Conservation (phyloP, 1,140 invertebrate species). For the Watersipora subatra region DNA sequence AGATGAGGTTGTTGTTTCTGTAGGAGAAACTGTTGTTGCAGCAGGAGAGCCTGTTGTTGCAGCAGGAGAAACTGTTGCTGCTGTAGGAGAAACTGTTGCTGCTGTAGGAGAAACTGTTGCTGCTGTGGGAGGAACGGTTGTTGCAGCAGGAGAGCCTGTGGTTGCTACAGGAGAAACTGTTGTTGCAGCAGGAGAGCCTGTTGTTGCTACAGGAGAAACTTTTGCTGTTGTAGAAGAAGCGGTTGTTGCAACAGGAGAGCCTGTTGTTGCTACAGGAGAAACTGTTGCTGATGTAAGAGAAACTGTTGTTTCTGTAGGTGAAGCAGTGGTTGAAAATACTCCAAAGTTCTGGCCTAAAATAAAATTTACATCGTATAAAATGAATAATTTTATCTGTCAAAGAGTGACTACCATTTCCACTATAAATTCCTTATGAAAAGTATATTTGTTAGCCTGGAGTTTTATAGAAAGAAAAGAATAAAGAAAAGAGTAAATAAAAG, state of each 20-base stretch:
- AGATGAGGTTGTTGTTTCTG: neutral
- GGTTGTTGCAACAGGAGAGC: neutral
- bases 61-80: neutral
- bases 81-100: neutral
- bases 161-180: neutral
- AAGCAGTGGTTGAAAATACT: neutral
- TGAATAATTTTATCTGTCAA: no score
- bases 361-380: no score
- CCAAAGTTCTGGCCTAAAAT: neutral
- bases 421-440: no score
- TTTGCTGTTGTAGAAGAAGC: neutral
- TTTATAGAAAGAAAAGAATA: no score
- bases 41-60: neutral
- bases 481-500: no score
- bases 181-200: neutral
- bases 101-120: neutral
- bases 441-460: no score
- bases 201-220: neutral
- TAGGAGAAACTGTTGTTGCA: neutral
- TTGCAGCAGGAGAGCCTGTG: neutral
- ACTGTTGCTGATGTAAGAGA: neutral
- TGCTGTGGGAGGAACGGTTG: neutral
- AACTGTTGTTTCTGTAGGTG: neutral
- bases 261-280: neutral
- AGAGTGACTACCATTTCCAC: no score